Base-by-base conservation (phyloP, 2,113 vertebrate genomes). In the Prinia subflava region DNA sequence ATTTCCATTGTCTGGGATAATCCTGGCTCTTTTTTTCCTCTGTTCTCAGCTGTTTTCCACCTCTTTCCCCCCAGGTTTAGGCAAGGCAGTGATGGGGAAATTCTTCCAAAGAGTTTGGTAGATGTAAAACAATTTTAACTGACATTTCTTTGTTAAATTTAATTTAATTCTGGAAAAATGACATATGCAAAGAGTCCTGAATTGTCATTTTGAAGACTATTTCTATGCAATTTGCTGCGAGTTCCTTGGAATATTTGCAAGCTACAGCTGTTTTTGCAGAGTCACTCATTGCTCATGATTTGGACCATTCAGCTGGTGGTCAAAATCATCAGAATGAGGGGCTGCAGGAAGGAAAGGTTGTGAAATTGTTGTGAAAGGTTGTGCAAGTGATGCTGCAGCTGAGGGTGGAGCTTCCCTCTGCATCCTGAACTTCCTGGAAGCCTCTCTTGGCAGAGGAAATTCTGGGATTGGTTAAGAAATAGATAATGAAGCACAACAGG, bases 21-120 rank as follows among this genome's bases (percentile, higher is more conserved):
- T 39, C 11, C 16, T 20, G 18, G 10, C 12, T 67, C 7, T 0
- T 3, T 25, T 52, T 10, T 37, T 18, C 1, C 7, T 65, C 0
- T 42, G 1, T 53, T 60, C 14, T 80, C 37, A 50, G 15, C 30
- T 74, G 10, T 37, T 93, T 84, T 7, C 31, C 23, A 85, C 27
- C 6, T 84, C 4, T 0, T 13, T 7, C 7, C 22, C 22, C 22
- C 4, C 11, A 81, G 33, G 22, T 46, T 78, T 52, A 60, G 39
- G 20, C 30, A 49, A 76, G 30, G 15, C 5, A 25, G 11, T 37
- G 35, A 11, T 63, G 16, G 18, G 52, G 49, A 82, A 91, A 59
- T 18, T 39, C 20, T 49, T 62, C 23, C 1, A 0, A 35, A 7
- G 2, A 39, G 19, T 22, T 68, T 52, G n/a, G 35, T 13, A 71